These are phyloP conservation scores for Hypothenemus hampei DNA, from an alignment of 1,140 invertebrate genomes.

Conservation along the genomic window DNA sequence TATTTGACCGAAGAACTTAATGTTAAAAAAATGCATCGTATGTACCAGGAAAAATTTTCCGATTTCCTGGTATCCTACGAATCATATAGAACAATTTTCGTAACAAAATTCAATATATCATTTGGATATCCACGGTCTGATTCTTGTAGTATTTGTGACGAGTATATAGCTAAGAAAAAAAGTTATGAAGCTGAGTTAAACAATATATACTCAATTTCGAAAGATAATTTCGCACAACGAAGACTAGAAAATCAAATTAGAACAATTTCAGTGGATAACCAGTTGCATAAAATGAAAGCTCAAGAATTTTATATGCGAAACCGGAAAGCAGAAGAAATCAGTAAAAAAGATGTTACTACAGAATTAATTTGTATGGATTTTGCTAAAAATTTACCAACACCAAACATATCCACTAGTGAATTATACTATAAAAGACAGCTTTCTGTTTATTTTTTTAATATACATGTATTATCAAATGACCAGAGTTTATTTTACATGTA, in stretches of 20 bases:
- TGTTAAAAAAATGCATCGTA: constrained; percentile 17
- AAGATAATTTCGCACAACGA: constrained; percentile 1
- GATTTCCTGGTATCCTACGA: constrained; percentile 8
- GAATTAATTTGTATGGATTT: constrained; percentile 34
- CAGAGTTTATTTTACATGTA: constrained; percentile 32
- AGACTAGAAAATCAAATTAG: constrained; percentile 3
- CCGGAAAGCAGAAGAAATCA: constrained; percentile 9
- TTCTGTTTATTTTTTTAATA: constrained; percentile 33
- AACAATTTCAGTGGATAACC: background rate
- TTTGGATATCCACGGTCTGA: constrained; percentile 20
- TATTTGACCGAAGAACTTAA: constrained; percentile 17
- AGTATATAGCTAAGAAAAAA: constrained; percentile 8
- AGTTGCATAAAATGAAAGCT: constrained; percentile 26
- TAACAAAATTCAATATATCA: constrained; percentile 25
- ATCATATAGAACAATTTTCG: constrained; percentile 7
- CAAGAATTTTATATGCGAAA: constrained; percentile 31
- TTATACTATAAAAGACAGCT: constrained; percentile 36
- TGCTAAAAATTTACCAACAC: constrained; percentile 30
- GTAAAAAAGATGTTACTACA: constrained; percentile 2
- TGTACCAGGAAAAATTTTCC: constrained; percentile 15
- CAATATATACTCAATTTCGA: no score
- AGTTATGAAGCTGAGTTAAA: background rate
- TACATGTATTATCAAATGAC: constrained; percentile 26
- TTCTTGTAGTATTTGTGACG: constrained; percentile 17
- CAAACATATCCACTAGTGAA: constrained; percentile 36